Base-by-base conservation (phyloP, 2,113 vertebrate genomes). In the Triplophysa rosa region DNA sequence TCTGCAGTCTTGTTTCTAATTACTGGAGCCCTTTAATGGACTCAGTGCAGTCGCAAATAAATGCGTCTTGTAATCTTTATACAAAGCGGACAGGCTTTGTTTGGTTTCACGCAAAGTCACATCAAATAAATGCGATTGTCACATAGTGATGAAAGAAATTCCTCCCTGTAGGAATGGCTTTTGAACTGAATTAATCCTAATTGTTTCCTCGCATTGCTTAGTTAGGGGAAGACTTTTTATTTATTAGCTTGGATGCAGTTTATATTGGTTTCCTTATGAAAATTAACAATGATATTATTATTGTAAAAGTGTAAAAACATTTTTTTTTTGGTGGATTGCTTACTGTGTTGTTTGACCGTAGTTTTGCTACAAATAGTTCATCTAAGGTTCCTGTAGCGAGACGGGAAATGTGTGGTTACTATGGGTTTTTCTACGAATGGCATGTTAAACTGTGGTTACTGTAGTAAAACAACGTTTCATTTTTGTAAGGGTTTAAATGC, bases 1-100 rank as follows among this genome's bases (percentile, higher is more conserved):
- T 70, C 78, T 87, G 79, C 86, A 87, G 88, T 83, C 87, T 83
- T 88, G 65, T 83, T 88, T 45, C 42, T 45, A 88, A 89, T 91
- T 90, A 85, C 86, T 7, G 21, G 12, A 67, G 42, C 67, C 86
- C 61, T 84, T 80, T 84, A 86, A 88, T 85, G 83, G 82, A 85
- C 45, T 59, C 78, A 79, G 77, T 19, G 87, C 84, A 89, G 87
- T 89, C 71, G 84, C 63, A 83, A 88, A 84, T 88, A 89, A 87
- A 89, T 90, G 87, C 85, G 77, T 78, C 87, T 73, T 83, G 86
- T 82, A 75, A 45, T 86, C 81, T 78, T 62, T 26, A 42, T n/a
- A 67, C 69, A 88, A 80, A 90, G 88, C 85, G 62, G 83, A 19
- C 54, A 33, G 67, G 64, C 75, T 86, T 90, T 90, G 85, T 88